Conservation (phyloP, 2,113 vertebrate genomes). For the Emydocephalus ijimae region DNA sequence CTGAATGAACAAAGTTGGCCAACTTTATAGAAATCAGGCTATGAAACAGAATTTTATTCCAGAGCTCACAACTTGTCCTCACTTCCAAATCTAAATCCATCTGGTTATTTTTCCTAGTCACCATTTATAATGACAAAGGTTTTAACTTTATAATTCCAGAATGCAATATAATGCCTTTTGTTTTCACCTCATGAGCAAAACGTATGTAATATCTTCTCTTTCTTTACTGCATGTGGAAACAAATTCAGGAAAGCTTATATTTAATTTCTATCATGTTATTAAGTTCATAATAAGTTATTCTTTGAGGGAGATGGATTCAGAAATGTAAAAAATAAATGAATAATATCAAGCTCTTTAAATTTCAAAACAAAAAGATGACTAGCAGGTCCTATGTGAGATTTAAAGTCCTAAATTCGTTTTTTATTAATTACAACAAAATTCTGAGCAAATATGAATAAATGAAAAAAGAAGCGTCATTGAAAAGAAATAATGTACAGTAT, state of each 20-base stretch:
- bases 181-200: neutral
- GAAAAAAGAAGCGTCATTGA: conserved; percentile 3
- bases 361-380: neutral
- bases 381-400: neutral
- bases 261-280: neutral
- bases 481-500: neutral
- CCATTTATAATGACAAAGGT: neutral
- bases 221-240: neutral
- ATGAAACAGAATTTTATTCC: neutral
- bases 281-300: neutral
- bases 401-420: neutral
- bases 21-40: neutral
- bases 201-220: neutral
- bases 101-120: neutral
- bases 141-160: neutral
- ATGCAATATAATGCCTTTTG: neutral
- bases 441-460: neutral
- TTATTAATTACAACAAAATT: neutral
- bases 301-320: neutral
- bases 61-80: neutral
- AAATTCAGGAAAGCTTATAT: conserved; percentile 11
- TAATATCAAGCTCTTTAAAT: neutral
- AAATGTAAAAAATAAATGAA: neutral
- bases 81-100: neutral
- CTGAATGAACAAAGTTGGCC: neutral